Conservation (phyloP, 2,888 invertebrate species). For the Tromatobia lineatoria region DNA sequence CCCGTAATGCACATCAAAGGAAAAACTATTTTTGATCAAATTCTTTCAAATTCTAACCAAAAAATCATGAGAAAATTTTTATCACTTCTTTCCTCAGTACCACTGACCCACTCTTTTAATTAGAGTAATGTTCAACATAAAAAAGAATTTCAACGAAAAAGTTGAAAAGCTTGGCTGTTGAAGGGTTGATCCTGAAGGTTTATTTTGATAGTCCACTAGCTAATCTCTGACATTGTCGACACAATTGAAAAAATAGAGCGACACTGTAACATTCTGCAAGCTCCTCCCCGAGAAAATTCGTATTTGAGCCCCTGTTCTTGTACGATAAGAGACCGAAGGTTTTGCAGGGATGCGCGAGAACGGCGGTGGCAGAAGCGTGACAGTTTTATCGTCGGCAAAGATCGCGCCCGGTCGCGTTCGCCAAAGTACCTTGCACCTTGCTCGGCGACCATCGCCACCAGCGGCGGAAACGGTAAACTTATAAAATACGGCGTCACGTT, state of each 20-base stretch:
- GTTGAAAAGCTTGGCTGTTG: too few relatives aligned
- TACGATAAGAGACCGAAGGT: conserved; percentile 70
- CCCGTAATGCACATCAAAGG: too few relatives aligned
- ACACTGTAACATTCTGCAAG: conserved; percentile 27
- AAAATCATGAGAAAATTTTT: too few relatives aligned
- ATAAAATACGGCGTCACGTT: conserved; percentile 67
- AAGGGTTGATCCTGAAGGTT: background rate
- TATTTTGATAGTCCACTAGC: background rate
- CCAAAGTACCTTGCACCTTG: conserved; percentile 47
- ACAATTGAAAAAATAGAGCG: conserved; percentile 15
- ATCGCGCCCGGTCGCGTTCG: conserved; percentile 53
- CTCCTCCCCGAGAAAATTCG: conserved; percentile 42
- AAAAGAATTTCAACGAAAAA: too few relatives aligned
- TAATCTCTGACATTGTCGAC: background rate
- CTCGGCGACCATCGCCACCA: conserved; percentile 9
- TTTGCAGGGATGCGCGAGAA: conserved; percentile 11
- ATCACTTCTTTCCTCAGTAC: too few relatives aligned
- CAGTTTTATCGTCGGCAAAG: conserved; percentile 74
- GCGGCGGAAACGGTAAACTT: conserved; percentile 64
- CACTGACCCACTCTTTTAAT: too few relatives aligned
- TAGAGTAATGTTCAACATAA: too few relatives aligned
- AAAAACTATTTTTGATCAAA: too few relatives aligned
- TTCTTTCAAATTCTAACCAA: too few relatives aligned
- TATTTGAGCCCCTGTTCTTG: conserved; percentile 69
- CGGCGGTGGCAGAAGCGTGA: conserved; percentile 64